phyloP scores from a whole-genome alignment of 2,113 vertebrate genomes.

The Entomyzon cyanotis region DNA sequence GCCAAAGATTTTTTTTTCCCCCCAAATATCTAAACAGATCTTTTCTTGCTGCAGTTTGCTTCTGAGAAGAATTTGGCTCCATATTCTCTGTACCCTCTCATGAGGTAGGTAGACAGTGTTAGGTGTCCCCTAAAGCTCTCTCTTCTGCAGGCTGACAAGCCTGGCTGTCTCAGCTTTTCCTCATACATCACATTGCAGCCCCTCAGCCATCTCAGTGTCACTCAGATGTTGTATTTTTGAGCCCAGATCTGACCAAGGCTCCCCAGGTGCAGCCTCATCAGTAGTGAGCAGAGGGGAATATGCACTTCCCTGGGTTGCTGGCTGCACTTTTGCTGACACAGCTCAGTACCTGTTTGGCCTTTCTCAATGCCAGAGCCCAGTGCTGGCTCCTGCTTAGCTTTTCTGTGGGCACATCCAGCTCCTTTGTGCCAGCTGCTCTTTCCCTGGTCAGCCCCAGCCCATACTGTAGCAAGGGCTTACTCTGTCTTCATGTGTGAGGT shows the following conservation, averaged over 20 bases:
- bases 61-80: background rate
- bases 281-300: background rate
- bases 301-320: background rate
- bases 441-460: background rate
- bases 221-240: background rate
- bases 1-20: background rate
- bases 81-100: background rate
- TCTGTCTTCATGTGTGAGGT: background rate
- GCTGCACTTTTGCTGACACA: background rate
- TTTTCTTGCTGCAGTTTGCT: background rate
- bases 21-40: background rate
- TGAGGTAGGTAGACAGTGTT: background rate
- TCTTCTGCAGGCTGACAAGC: background rate
- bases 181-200: rapidly evolving
- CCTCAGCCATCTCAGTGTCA: background rate
- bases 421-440: background rate
- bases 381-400: background rate
- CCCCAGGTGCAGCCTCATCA: background rate
- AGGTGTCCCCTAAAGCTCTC: background rate
- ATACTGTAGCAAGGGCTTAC: background rate
- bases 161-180: background rate
- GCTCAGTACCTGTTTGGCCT: background rate
- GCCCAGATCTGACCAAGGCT: background rate
- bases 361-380: background rate
- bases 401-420: background rate